Evolutionary conservation across 2,113 vertebrate species (phyloP).

Genomic region (Scytalopus superciliaris): DNA sequence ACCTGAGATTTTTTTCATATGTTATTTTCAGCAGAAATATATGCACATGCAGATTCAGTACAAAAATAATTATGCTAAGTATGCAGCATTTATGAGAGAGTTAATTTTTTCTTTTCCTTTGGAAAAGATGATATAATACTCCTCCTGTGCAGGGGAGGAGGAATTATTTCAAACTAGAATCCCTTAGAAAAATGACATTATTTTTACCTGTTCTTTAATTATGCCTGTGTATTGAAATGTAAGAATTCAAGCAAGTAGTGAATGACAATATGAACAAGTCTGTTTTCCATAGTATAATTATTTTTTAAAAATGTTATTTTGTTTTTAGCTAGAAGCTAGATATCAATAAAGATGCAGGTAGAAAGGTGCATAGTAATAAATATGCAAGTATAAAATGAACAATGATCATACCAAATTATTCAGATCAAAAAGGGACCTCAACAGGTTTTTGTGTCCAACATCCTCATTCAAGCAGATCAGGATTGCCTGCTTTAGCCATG

Average conservation of each 20-base stretch:
- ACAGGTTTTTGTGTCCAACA: neutral
- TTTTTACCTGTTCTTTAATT: neutral
- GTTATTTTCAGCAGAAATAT: neutral
- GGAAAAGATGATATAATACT: neutral
- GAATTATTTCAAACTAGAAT: neutral
- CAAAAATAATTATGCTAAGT: conserved; percentile 18
- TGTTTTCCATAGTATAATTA: neutral
- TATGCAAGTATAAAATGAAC: neutral
- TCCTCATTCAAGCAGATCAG: neutral
- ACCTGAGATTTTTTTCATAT: neutral
- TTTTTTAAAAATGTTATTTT: neutral
- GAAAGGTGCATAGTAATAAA: neutral
- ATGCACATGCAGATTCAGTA: neutral
- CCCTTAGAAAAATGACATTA: neutral
- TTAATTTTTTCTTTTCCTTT: neutral
- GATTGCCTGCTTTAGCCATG: neutral
- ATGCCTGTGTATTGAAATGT: neutral
- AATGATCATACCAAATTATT: neutral
- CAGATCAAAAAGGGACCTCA: neutral
- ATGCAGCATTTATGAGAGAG: neutral
- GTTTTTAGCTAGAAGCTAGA: neutral
- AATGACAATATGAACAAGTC: neutral
- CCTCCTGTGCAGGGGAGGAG: neutral
- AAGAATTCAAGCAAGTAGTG: neutral
- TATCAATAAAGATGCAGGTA: neutral